Evolutionary conservation across 1,140 invertebrate species (phyloP).

Genomic region (Mamestra configurata): DNA sequence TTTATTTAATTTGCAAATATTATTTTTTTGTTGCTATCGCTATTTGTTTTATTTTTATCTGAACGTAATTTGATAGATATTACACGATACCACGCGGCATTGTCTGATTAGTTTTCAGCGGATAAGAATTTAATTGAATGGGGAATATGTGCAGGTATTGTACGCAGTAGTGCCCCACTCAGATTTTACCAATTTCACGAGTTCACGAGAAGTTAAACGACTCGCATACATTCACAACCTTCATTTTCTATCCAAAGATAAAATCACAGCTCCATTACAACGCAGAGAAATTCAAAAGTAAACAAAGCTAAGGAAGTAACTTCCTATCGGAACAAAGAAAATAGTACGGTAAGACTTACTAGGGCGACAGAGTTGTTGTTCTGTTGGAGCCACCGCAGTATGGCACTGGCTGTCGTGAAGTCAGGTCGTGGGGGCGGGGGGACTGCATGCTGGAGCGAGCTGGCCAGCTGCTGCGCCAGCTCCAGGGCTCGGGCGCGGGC

Average conservation of each 20-base stretch:
- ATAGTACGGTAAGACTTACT: constrained; percentile 65
- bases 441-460: constrained; percentile 83
- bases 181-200: too few species aligned
- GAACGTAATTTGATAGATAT: too few species aligned
- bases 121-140: neutral
- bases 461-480: constrained; percentile 84
- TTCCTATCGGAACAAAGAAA: constrained; percentile 19
- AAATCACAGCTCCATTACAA: neutral
- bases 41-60: too few species aligned
- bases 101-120: too few species aligned
- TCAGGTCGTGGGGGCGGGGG: constrained; percentile 86
- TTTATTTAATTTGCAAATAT: too few species aligned
- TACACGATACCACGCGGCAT: too few species aligned
- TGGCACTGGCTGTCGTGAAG: constrained; percentile 87
- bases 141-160: neutral
- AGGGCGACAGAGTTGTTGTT: constrained; percentile 81
- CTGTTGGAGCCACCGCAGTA: constrained; percentile 84
- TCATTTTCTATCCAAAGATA: neutral
- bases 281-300: constrained; percentile 12
- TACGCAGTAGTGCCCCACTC: too few species aligned
- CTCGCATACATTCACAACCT: neutral
- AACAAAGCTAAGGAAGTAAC: constrained; percentile 28
- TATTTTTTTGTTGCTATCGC: too few species aligned
- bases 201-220: too few species aligned
- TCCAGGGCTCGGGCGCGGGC: constrained; percentile 83